A percentile compares a stretch with the other conserved stretches of the same genome.
Evolutionary conservation across 1,140 invertebrate genomes (phyloP).

Genomic region (Aphis gossypii): DNA sequence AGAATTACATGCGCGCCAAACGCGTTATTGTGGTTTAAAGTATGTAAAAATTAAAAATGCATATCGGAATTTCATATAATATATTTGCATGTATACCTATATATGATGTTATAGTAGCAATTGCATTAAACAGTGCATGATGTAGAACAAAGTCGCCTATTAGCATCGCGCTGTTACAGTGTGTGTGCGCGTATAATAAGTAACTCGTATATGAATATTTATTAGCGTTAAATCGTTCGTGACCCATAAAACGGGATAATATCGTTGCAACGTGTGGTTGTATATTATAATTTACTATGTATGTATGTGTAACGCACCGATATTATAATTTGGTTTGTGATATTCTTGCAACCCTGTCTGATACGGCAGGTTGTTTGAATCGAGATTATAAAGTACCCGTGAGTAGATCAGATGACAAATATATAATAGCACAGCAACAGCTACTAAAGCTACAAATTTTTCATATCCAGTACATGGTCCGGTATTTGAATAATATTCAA

Average conservation of each 20-base stretch:
- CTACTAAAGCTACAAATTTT: background rate
- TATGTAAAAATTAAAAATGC: conserved; percentile 26
- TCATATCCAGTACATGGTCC: background rate
- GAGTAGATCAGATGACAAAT: background rate
- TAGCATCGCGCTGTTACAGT: background rate
- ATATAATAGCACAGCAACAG: background rate
- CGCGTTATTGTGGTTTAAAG: background rate
- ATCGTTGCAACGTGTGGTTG: background rate
- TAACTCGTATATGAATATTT: conserved; percentile 37
- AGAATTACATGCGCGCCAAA: background rate
- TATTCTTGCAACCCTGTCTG: background rate
- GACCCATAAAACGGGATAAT: conserved; percentile 42
- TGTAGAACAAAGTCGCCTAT: conserved; percentile 42
- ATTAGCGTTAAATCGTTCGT: conserved; percentile 40
- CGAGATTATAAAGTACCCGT: too few relatives aligned
- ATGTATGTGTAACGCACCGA: background rate
- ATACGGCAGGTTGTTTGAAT: background rate
- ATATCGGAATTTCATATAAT: conserved; percentile 27
- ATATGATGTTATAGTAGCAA: background rate
- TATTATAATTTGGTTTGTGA: background rate
- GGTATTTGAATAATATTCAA: too few relatives aligned
- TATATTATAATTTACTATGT: background rate
- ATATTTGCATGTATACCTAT: background rate
- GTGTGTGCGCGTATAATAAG: background rate
- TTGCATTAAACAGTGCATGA: conserved; percentile 41